Evolutionary conservation across 1,140 invertebrate species (phyloP), one percentile per base, ranked within the genome.

Genomic region (Leguminivora glycinivorella): DNA sequence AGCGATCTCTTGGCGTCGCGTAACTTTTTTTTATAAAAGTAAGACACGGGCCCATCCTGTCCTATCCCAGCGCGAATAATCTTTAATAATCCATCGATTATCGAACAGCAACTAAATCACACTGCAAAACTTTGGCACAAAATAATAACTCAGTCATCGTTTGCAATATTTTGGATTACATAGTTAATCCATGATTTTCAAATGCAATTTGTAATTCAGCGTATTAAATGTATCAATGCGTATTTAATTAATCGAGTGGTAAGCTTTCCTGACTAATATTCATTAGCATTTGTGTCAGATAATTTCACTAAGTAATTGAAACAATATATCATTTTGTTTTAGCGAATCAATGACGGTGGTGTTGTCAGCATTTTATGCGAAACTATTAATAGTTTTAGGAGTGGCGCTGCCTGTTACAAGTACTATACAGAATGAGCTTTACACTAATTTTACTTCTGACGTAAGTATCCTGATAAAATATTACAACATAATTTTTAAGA

Each of bases 321-420:
- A 47, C 75, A 68, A 83, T 88, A 78, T 83, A 81, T 86, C 78
- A 87, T 70, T 75, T 85, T 87, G 82, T 91, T 92, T 75, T 84
- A 92, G 89, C 70, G 88, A 92, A 87, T 93, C 83, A 84, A 94
- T 86, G 86, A 83, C 92, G 85, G 78, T 84, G 75, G 85, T 88
- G 70, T 78, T 84, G 79, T 92, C 83, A 84, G 88, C 83, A 71
- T 90, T 85, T 86, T 92, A 92, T 71, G 89, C 91, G 7, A 92
- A 92, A 83, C 81, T 92, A 75, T 83, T 92, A 83, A 91, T 92
- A 81, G 87, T 90, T 74, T 80, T 92, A 77, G 90, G 90, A 63
- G 75, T 90, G 70, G 90, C 89, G 10, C 71, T 92, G 22, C 89
- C 89, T 0, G 77, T 92, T 14, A 92, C 90, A 9, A 92, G 86